Evolutionary conservation across 2,113 vertebrate genomes (phyloP).

Genomic region (Trachemys scripta): DNA sequence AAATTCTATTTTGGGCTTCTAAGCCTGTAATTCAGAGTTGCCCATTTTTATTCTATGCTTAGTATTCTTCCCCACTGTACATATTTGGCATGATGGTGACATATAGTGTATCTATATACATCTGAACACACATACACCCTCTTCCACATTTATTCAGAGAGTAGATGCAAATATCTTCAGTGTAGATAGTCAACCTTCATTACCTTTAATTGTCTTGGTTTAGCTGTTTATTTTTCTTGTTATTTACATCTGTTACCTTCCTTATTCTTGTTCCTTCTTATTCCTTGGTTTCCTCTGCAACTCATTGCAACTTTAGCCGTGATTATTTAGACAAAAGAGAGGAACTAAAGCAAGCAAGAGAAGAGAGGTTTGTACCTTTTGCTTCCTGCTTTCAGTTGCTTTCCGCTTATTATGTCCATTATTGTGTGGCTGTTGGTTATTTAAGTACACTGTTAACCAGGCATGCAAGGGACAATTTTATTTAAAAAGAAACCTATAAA

Average conservation of each 20-base stretch:
- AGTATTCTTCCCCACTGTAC: fast-evolving
- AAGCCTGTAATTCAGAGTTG: background rate
- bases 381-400: constrained; percentile 27
- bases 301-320: constrained; percentile 83
- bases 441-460: constrained; percentile 45
- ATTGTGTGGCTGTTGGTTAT: background rate
- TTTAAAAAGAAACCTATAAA: constrained; percentile 26
- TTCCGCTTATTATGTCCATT: constrained; percentile 20
- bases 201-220: background rate
- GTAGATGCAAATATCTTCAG: background rate
- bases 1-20: background rate
- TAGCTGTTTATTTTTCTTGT: constrained; percentile 18
- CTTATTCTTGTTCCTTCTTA: constrained; percentile 18
- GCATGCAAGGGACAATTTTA: constrained; percentile 40
- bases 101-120: background rate
- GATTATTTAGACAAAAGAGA: constrained; percentile 93
- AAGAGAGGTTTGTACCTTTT: constrained; percentile 89
- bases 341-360: constrained; percentile 91
- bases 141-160: background rate
- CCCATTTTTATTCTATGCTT: background rate
- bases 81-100: fast-evolving
- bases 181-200: fast-evolving
- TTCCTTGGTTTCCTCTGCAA: constrained; percentile 51
- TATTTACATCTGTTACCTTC: constrained; percentile 40
- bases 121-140: background rate